These are phyloP conservation scores for Cotesia glomerata DNA, from an alignment of 1,140 invertebrate species.

Conservation along the genomic window DNA sequence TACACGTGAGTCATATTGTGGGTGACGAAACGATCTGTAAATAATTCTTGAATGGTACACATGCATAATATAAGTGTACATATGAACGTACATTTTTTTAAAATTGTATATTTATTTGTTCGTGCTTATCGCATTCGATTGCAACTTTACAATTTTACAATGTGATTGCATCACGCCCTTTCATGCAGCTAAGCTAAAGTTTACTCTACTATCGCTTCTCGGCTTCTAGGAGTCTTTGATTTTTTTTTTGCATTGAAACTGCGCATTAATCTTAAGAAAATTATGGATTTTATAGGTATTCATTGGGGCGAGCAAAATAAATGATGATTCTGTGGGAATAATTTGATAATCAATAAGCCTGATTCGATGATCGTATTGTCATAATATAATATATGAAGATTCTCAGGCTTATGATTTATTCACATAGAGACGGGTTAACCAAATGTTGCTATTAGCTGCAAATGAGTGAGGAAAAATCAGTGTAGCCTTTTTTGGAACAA, in stretches of 20 bases:
- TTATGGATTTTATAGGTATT: not conserved
- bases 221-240: not conserved
- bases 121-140: constrained; percentile 28
- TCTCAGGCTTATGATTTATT: too few species aligned
- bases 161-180: constrained; percentile 27
- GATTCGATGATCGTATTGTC: too few species aligned
- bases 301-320: too few species aligned
- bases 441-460: too few species aligned
- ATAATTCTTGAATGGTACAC: constrained; percentile 9
- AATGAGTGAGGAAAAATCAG: too few species aligned
- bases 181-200: constrained; percentile 7
- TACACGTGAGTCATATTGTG: constrained; percentile 1
- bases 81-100: not conserved
- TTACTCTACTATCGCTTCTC: not conserved
- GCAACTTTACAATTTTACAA: constrained; percentile 32
- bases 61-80: not conserved
- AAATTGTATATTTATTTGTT: constrained; percentile 21
- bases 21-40: constrained; percentile 8
- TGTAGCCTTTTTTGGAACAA: too few species aligned
- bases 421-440: too few species aligned
- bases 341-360: too few species aligned
- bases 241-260: not conserved
- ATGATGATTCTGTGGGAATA: too few species aligned
- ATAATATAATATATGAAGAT: too few species aligned
- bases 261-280: too few species aligned